Evolutionary conservation across 2,797 vertebrate genomes (phyloP), one percentile per base, ranked within the genome.

Genomic region (Vipera ursinii): DNA sequence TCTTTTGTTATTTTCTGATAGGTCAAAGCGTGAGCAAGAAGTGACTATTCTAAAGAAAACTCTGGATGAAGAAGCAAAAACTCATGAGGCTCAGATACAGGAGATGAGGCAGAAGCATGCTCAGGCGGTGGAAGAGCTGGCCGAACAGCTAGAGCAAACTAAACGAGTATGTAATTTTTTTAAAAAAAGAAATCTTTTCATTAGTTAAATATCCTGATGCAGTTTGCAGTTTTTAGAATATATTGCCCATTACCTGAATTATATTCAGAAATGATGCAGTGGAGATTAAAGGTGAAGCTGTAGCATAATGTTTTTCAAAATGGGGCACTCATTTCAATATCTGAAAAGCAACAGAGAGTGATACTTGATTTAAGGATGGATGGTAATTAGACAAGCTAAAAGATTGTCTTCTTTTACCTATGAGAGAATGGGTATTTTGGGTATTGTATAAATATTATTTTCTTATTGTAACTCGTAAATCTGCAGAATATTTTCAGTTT

Each of bases 101-200:
- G 99, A 99, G 94, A 98, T 99, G 97, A 98, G 99, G 91, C 99
- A 99, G 96, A 99, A 99, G 95, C 99, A 99, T 90, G 26, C 98
- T 0, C 99, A 99, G 97, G 98, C 98, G 10, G 98, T 99, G 17
- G 99, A 99, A 32, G 99, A 99, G 95, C 98, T 99, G 89, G 99
- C 99, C 0, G 99, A 99, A 94, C 99, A 99, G 96, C 97, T 99
- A 95, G 99, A 99, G 95, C 99, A 99, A 97, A 98, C 98, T 0
- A 99, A 99, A 96, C 97, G 99, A 98, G 99, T 99, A 97, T 0
- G 97, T 94, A 55, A 87, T 28, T 56, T 44, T 44, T 48, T 32
- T 55, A 91, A 95, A 78, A 95, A 78, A 92, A 4, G 6, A n/a
- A n/a, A n/a, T n/a, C 2, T 69, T 26, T 60, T 55, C n/a, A 92